phyloP scores from a whole-genome alignment of 2,888 invertebrate species.

The Buathra laborator region DNA sequence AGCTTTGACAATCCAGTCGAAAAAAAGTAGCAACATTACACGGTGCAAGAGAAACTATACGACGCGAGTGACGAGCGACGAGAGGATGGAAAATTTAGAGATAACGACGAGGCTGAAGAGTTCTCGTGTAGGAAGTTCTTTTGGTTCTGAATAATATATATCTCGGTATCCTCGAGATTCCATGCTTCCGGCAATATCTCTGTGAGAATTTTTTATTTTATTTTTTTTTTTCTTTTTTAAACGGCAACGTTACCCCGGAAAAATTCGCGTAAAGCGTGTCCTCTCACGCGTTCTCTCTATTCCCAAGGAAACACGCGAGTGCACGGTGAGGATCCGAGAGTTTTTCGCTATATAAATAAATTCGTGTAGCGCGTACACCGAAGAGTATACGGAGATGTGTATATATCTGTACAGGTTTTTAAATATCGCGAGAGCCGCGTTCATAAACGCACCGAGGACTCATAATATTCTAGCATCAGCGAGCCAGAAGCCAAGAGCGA shows the following conservation, averaged over 20 bases:
- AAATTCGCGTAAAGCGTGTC: constrained; percentile 60
- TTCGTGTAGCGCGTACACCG: constrained; percentile 37
- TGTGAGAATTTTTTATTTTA: constrained; percentile 16
- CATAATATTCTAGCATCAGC: constrained; percentile 66
- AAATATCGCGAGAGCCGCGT: constrained; percentile 60
- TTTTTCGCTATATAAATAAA: constrained; percentile 45
- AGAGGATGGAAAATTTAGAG: constrained; percentile 7
- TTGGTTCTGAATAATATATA: constrained; percentile 46
- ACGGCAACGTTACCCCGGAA: constrained; percentile 56
- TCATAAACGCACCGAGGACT: constrained; percentile 60
- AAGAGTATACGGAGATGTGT: constrained; percentile 9
- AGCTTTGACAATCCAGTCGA: not conserved
- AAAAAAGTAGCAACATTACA: constrained; percentile 1
- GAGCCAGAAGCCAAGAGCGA: constrained; percentile 65
- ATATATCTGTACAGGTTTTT: constrained; percentile 36
- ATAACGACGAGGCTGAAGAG: constrained; percentile 39
- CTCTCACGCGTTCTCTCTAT: constrained; percentile 52
- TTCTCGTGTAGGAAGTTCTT: not conserved
- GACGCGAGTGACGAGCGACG: not conserved
- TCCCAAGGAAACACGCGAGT: constrained; percentile 43
- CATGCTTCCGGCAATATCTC: constrained; percentile 13
- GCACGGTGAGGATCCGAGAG: constrained; percentile 33
- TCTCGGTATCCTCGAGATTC: constrained; percentile 56
- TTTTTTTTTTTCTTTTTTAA: not conserved
- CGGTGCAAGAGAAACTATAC: not conserved